These are phyloP conservation scores for Syngnathus scovelli DNA, from an alignment of 2,113 vertebrate genomes.

Conservation along the genomic window DNA sequence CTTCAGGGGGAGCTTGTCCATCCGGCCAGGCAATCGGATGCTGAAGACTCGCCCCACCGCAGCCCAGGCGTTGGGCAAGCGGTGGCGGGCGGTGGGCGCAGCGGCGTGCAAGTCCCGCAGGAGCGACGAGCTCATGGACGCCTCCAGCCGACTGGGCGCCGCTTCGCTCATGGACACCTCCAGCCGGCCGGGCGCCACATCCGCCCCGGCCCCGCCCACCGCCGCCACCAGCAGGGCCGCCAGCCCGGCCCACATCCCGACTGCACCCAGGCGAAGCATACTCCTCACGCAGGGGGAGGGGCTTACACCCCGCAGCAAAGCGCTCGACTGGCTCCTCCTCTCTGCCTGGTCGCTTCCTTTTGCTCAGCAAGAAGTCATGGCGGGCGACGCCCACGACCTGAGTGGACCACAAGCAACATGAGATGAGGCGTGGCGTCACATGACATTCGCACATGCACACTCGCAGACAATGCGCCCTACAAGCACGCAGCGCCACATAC, in stretches of 20 bases:
- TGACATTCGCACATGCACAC: neutral
- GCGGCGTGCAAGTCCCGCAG: slow-evolving; percentile 69
- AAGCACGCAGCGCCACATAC: neutral
- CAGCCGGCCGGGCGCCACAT: slow-evolving; percentile 63
- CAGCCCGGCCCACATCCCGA: slow-evolving; percentile 4
- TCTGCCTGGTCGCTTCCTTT: neutral
- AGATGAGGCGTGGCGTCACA: neutral
- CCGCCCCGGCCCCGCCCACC: slow-evolving; percentile 45
- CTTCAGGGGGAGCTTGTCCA: slow-evolving; percentile 77
- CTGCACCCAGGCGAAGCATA: neutral
- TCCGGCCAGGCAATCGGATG: slow-evolving; percentile 76
- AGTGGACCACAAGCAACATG: neutral
- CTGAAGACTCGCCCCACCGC: slow-evolving; percentile 83
- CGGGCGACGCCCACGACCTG: neutral
- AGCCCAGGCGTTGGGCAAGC: slow-evolving; percentile 79
- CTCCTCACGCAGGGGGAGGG: neutral
- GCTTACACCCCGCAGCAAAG: neutral
- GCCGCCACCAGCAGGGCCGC: slow-evolving; percentile 66
- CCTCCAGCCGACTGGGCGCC: slow-evolving; percentile 75
- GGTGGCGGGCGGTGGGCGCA: neutral
- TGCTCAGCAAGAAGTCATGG: neutral
- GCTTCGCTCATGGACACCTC: slow-evolving; percentile 84
- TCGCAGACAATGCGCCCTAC: neutral
- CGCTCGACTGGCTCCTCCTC: neutral
- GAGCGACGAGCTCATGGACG: slow-evolving; percentile 83